Base-by-base conservation (phyloP, 1,140 invertebrate genomes). In the Drosophila parabipectinata region DNA sequence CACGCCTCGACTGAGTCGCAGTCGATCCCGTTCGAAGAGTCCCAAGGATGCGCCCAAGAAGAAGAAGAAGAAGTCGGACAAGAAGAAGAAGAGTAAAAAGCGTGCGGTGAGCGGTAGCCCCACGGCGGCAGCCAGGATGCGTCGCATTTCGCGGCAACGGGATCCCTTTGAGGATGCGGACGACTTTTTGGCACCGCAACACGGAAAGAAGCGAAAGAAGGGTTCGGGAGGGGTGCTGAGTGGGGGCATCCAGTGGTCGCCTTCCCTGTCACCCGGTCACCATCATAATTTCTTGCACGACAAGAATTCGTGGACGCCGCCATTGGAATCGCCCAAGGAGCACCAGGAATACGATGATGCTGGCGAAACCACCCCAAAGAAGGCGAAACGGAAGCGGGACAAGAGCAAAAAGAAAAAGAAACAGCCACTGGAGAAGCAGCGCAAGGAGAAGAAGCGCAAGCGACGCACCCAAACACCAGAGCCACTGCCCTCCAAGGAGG, bases 401-500 rank as follows among this genome's bases (percentile, higher is more conserved):
- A 90, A 91, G 30, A 84, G 78, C 72, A 90, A 90, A 72, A 91
- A 90, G 56, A 91, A 91, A 14, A 90, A 90, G 64, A 91, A 91
- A 34, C 81, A 79, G 39, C 50, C 63, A 0, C 15, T 78, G 14
- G 82, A 93, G 93, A 92, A 94, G 92, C 54, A 92, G 91, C 18
- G 93, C 91, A 67, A 93, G 93, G 81, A 95, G 93, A 83, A 95
- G 93, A 91, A 94, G 93, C 78, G 94, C 92, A 68, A 94, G 94
- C 93, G 69, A 75, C 79, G 91, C 77, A 85, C 93, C 83, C 79
- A 93, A 91, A 79, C 93, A 93, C 69, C 93, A 90, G 72, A 95
- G 93, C 72, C 83, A 0, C 92, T 94, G 3, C 96, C 96, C 1
- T 96, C 95, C 0, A 98, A 98, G 91, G 97, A 98, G 92, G 96